These are phyloP conservation scores for Camponotus pennsylvanicus DNA, from an alignment of 1,140 invertebrate genomes.

Conservation along the genomic window DNA sequence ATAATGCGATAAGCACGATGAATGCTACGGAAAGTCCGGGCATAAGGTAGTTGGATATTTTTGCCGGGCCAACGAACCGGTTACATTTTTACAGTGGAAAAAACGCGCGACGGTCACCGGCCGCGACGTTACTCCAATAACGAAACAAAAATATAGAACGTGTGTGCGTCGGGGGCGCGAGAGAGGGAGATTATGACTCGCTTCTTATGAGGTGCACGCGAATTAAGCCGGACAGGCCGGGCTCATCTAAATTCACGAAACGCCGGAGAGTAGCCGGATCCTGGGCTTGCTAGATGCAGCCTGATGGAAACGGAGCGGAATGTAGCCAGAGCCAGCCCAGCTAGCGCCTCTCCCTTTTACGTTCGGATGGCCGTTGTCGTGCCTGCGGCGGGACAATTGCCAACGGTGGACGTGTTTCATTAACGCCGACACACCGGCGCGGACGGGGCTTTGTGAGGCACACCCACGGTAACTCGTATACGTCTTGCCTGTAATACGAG, in stretches of 20 bases:
- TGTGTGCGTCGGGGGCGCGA: not conserved
- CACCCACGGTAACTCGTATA: conserved; percentile 50
- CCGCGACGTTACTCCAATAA: conserved; percentile 60
- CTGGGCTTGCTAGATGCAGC: conserved; percentile 51
- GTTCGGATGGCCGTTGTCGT: conserved; percentile 66
- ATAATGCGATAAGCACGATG: conserved; percentile 14
- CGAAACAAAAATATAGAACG: conserved; percentile 8
- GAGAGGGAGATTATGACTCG: conserved; percentile 29
- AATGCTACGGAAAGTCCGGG: conserved; percentile 12
- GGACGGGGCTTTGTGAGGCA: conserved; percentile 46
- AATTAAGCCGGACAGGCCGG: conserved; percentile 66
- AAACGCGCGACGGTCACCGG: conserved; percentile 43
- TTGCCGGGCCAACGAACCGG: conserved; percentile 43
- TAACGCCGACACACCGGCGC: conserved; percentile 69
- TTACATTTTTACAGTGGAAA: conserved; percentile 40
- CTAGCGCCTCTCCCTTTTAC: conserved; percentile 67
- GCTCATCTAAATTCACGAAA: conserved; percentile 71
- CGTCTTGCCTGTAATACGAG: conserved; percentile 57
- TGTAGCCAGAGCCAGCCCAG: conserved; percentile 15
- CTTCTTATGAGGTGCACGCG: conserved; percentile 43
- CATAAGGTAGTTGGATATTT: conserved; percentile 17
- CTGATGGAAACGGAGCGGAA: conserved; percentile 70
- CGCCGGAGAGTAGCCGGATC: conserved; percentile 38
- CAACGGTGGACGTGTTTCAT: conserved; percentile 78
- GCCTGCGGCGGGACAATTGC: conserved; percentile 75